A percentile compares a stretch with the other conserved stretches of the same genome.
Evolutionary conservation across 2,113 vertebrate genomes (phyloP).

Genomic region (Rhea pennata): DNA sequence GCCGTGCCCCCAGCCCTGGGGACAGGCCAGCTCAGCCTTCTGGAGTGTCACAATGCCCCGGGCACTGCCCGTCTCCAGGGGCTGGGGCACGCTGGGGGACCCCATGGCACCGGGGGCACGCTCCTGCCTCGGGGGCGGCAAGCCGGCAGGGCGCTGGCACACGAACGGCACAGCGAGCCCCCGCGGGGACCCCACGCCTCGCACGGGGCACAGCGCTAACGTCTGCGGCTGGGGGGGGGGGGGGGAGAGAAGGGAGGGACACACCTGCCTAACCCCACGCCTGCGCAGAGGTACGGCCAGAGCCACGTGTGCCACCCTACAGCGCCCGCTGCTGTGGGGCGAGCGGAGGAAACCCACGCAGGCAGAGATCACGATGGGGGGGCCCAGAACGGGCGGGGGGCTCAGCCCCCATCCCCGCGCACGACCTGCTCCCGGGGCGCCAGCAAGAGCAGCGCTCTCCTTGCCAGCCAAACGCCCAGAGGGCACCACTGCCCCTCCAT

Average conservation of each 20-base stretch:
- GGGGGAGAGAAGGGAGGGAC: neutral
- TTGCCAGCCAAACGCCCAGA: neutral
- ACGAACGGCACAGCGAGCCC: accelerated
- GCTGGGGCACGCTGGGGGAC: neutral
- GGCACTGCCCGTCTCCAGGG: neutral
- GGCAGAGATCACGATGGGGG: accelerated
- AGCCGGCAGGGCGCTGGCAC: neutral
- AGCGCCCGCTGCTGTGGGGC: accelerated
- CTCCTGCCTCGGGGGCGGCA: neutral
- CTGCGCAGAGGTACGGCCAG: accelerated
- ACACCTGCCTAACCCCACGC: accelerated
- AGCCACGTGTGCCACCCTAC: neutral
- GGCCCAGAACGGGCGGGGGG: accelerated
- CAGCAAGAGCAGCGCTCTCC: neutral
- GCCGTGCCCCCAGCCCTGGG: neutral
- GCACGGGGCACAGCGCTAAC: neutral
- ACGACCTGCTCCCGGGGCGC: accelerated
- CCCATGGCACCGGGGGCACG: neutral
- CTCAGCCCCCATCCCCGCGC: neutral
- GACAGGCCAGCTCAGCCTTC: neutral
- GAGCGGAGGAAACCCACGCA: accelerated
- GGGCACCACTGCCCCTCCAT: accelerated
- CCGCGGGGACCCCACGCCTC: neutral
- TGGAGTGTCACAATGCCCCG: neutral
- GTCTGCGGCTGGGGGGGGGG: accelerated